Evolutionary conservation across 1,140 invertebrate species (phyloP), one percentile per base, ranked within the genome.

Genomic region (Trichonephila clavipes): DNA sequence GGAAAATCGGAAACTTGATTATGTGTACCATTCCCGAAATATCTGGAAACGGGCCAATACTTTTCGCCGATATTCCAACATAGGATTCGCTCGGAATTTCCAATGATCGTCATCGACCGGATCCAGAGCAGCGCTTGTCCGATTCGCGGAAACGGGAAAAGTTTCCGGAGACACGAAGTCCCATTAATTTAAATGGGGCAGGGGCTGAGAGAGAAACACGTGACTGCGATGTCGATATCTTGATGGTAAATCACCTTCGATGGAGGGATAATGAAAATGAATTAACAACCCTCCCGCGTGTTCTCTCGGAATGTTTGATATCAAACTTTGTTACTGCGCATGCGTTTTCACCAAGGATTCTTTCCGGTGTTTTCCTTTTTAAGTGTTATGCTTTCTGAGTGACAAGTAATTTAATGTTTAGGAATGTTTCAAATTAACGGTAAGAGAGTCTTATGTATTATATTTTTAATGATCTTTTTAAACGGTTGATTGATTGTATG

Each of bases 1-100:
- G 85, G 59, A 19, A 85, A 87, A 87, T 87, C 85, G 85, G 34
- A 87, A 61, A 62, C 58, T 61, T 87, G 85, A 87, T 87, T 87
- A 87, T 59, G 59, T 19, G 51, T 34, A 77, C 51, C 51, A 51
- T 51, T 62, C 28, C 61, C 59, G 61, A 87, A 40, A 40, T 87
- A 87, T 87, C 85, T 87, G 59, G 85, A 61, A 87, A 62, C 7
- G 3, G 85, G 85, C 85, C 59, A 64, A 64, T 40, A 28, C 59
- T 28, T 58, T 58, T n/a, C 59, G 24, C 28, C 44, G 44, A 72
- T 44, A 88, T 69, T 72, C 87, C 28, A 62, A 12, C 62, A 66
- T 90, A 69, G 88, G 62, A 90, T 72, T 61, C 88, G 44, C 51
- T 28, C 28, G 64, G 88, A 90, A 59, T 82, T 90, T 90, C 72